These are phyloP conservation scores for Lagria hirta DNA, from an alignment of 2,888 invertebrate genomes.

Conservation along the genomic window DNA sequence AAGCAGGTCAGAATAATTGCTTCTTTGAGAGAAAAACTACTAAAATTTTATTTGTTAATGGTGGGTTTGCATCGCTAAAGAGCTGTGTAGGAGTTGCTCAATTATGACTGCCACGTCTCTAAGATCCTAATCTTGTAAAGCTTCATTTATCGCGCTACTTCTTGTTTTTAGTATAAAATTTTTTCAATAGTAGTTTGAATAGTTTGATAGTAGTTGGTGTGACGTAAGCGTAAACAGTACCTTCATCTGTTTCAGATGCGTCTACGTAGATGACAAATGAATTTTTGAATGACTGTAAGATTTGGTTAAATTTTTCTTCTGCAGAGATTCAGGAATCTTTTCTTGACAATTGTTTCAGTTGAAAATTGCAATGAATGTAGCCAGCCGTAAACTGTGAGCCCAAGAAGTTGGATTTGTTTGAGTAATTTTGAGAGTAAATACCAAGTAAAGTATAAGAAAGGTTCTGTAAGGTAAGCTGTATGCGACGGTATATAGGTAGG, in stretches of 20 bases:
- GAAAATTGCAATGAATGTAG: conserved; percentile 1
- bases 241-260: conserved; percentile 4
- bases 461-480: background rate
- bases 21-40: background rate
- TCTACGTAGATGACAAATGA: background rate
- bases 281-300: background rate
- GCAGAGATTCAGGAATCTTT: background rate
- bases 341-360: background rate
- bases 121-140: too few species aligned
- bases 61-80: too few species aligned
- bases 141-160: too few species aligned
- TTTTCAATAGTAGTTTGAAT: too few species aligned
- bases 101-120: too few species aligned
- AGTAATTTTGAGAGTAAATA: background rate
- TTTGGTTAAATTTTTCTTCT: background rate
- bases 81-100: too few species aligned
- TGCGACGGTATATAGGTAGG: conserved; percentile 4
- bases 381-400: too few species aligned
- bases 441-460: background rate
- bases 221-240: too few species aligned
- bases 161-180: too few species aligned
- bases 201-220: too few species aligned
- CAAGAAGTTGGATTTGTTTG: conserved; percentile 1
- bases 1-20: background rate
- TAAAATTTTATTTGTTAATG: too few species aligned